These are phyloP conservation scores for Suncus etruscus DNA, from an alignment of 2,113 vertebrate genomes.

Conservation along the genomic window DNA sequence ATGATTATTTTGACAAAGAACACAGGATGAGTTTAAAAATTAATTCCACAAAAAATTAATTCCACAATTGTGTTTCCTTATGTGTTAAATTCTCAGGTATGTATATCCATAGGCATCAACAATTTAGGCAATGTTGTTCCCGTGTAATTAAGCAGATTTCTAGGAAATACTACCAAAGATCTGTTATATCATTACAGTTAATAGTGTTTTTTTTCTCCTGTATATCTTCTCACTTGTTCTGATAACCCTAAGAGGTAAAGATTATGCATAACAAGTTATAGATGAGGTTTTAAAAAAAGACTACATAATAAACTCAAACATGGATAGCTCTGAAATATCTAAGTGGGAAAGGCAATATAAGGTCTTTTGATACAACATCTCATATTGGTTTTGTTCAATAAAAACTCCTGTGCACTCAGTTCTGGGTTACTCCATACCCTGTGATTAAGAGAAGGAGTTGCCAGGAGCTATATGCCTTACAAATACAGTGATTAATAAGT, in stretches of 20 bases:
- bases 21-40: conserved; percentile 26
- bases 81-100: conserved; percentile 28
- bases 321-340: conserved; percentile 3
- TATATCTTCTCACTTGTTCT: conserved; percentile 47
- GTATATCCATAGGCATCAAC: conserved; percentile 36
- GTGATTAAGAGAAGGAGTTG: not conserved
- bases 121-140: conserved; percentile 8
- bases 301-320: conserved; percentile 10
- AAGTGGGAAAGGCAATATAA: not conserved
- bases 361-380: not conserved
- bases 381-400: not conserved
- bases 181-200: conserved; percentile 25
- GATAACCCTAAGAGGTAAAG: conserved; percentile 16
- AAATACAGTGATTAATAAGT: not conserved
- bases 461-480: not conserved
- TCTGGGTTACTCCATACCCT: not conserved
- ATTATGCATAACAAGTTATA: conserved; percentile 32
- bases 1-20: conserved; percentile 23
- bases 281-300: conserved; percentile 25
- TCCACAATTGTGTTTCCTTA: not conserved
- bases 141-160: conserved; percentile 49
- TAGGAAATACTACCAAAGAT: conserved; percentile 48
- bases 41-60: conserved; percentile 43
- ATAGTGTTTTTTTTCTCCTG: not conserved
- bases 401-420: not conserved